Conservation (phyloP, 2,113 vertebrate genomes). For the Isurus oxyrinchus region DNA sequence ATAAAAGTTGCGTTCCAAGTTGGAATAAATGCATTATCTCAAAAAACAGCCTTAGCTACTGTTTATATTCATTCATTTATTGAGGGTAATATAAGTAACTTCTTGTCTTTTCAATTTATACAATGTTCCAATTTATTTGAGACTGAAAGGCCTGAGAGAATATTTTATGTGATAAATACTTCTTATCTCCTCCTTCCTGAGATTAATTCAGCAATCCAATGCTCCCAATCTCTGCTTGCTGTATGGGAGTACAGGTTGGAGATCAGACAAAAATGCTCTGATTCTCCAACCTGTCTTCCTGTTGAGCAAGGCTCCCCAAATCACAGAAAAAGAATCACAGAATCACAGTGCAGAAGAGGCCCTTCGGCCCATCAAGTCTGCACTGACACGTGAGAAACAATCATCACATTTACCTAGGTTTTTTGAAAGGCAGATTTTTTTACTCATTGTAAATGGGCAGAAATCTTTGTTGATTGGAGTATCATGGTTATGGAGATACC, state of each 20-base stretch:
- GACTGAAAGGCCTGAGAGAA: neutral
- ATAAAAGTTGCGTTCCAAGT: neutral
- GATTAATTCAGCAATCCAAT: neutral
- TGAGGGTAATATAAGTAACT: neutral
- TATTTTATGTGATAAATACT: neutral
- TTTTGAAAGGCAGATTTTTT: neutral
- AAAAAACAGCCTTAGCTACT: neutral
- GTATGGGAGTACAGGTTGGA: neutral
- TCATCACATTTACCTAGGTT: neutral
- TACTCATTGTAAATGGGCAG: neutral
- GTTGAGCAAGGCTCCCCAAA: neutral
- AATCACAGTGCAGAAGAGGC: no score
- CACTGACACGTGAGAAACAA: neutral
- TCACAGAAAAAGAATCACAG: no score
- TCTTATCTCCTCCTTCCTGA: neutral
- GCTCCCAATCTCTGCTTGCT: neutral
- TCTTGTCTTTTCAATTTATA: neutral
- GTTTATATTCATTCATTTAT: neutral
- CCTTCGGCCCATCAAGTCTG: no score
- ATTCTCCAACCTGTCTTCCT: neutral
- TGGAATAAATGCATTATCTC: neutral
- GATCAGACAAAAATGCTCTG: neutral
- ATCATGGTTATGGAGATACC: neutral
- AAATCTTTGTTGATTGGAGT: no score
- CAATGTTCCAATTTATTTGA: neutral